Evolutionary conservation across 2,888 invertebrate genomes (phyloP).

Genomic region (Tipula lateralis): DNA sequence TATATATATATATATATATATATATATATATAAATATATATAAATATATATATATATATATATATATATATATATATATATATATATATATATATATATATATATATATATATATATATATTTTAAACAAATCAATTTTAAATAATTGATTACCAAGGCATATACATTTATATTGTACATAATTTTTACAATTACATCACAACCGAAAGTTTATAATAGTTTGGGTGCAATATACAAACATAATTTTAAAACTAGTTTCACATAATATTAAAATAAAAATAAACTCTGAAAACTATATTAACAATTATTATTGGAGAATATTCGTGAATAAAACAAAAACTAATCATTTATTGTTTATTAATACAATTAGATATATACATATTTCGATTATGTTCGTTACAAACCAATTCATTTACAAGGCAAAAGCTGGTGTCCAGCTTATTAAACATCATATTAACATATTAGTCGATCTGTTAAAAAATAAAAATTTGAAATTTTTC

Average conservation of each 20-base stretch:
- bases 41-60: too few relatives aligned
- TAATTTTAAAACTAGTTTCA: not conserved
- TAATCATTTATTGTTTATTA: not conserved
- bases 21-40: too few relatives aligned
- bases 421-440: not conserved
- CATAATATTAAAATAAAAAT: not conserved
- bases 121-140: too few relatives aligned
- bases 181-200: not conserved
- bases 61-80: too few relatives aligned
- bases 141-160: too few relatives aligned
- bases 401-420: not conserved
- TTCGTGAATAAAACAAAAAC: not conserved
- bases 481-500: not conserved
- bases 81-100: too few relatives aligned
- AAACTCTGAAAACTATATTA: not conserved
- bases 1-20: too few relatives aligned
- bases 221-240: not conserved
- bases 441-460: not conserved
- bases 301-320: not conserved
- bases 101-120: too few relatives aligned
- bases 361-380: not conserved
- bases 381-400: not conserved
- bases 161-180: not conserved
- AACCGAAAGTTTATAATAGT: not conserved
- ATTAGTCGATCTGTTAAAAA: not conserved